phyloP scores from a whole-genome alignment of 2,888 invertebrate species.

The Polylopha cassiicola region DNA sequence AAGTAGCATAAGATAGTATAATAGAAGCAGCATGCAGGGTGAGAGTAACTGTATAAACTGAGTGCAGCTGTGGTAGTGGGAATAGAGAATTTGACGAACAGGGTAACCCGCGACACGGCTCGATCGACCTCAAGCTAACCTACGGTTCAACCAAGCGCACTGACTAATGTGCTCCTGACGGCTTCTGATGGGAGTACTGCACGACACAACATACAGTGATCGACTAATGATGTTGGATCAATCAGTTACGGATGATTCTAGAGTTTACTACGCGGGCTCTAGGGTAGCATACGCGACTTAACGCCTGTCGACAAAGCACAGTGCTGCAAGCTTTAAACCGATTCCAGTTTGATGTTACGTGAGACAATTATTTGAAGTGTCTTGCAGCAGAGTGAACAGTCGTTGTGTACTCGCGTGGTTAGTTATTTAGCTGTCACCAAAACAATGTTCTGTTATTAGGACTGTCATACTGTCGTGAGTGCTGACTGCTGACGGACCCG shows the following conservation, averaged over 20 bases:
- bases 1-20: slow-evolving; percentile 49
- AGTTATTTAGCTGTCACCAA: slow-evolving; percentile 69
- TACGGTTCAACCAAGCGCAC: slow-evolving; percentile 70
- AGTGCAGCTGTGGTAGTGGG: slow-evolving; percentile 67
- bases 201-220: slow-evolving; percentile 64
- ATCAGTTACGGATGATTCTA: slow-evolving; percentile 69
- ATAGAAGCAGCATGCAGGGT: slow-evolving; percentile 74
- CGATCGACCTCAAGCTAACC: slow-evolving; percentile 70
- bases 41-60: slow-evolving; percentile 62
- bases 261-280: slow-evolving; percentile 67
- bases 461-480: slow-evolving; percentile 69
- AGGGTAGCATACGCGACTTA: slow-evolving; percentile 73
- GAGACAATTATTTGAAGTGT: slow-evolving; percentile 22
- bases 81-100: slow-evolving; percentile 59
- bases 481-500: slow-evolving; percentile 68
- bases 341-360: slow-evolving; percentile 10
- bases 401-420: slow-evolving; percentile 74
- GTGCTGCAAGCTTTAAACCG: slow-evolving; percentile 56
- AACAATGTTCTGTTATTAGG: slow-evolving; percentile 64
- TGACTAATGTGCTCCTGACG: slow-evolving; percentile 71
- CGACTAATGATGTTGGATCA: slow-evolving; percentile 70
- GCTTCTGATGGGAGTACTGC: slow-evolving; percentile 63
- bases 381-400: slow-evolving; percentile 70
- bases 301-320: slow-evolving; percentile 65
- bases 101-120: slow-evolving; percentile 59